Evolutionary conservation across 2,888 invertebrate species (phyloP), one percentile per base, ranked within the genome.

Genomic region (Acrobasis repandana): DNA sequence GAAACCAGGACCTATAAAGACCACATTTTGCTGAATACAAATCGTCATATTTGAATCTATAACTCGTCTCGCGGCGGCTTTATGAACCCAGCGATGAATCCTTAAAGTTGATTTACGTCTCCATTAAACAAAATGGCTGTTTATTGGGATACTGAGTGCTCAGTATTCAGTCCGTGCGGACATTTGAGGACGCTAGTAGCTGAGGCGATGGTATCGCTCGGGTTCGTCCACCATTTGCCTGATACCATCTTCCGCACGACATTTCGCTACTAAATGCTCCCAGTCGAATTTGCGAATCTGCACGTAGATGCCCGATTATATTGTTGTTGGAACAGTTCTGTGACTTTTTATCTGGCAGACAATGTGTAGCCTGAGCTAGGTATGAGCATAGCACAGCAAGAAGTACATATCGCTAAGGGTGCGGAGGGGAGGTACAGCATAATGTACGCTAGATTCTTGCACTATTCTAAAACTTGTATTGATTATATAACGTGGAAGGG

Each of bases 241-340:
- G 83, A 83, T 84, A 82, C 51, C 61, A 83, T 85, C 84, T 49
- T 73, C 76, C 76, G 67, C 60, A 60, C 59, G 59, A 34, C 15
- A 33, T 33, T 52, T 38, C 50, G 74, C 65, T 61, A 73, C 80
- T 76, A 82, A 80, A 66, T 73, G 77, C 69, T 82, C 79, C 79
- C 77, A 74, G 81, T 84, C 82, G 81, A 83, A 82, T 81, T 82
- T 77, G 75, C 77, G 72, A 74, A 71, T 66, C 69, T 73, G 62
- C 79, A 77, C 75, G 79, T 74, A 67, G 68, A 63, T 28, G 28
- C 8, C 28, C 28, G 28, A 28, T 6, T 56, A 67, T 62, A 65
- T 71, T 16, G 34, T 34, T 15, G 9, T 34, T 28, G 2, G n/a
- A 43, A 43, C 43, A n/a, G 43, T 43, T 11, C 2, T 28, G 28